phyloP scores from a whole-genome alignment of 2,797 vertebrate species.

The Neomorphus geoffroyi region DNA sequence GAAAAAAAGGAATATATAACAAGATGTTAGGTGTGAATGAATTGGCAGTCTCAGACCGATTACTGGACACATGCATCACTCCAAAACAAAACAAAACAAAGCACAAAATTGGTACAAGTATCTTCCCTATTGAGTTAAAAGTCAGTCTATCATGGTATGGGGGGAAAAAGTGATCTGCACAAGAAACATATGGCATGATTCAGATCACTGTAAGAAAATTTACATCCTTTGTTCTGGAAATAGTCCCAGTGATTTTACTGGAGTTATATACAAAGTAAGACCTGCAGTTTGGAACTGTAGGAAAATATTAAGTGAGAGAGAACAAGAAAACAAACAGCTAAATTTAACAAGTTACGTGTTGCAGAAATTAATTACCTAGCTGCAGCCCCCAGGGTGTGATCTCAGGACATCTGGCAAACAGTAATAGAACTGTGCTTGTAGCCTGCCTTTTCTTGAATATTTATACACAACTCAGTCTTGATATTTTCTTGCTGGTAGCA shows the following conservation, averaged over 20 bases:
- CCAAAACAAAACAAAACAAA: background rate
- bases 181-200: background rate
- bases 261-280: background rate
- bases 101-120: background rate
- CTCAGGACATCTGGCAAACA: constrained; percentile 26
- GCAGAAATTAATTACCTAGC: constrained; percentile 29
- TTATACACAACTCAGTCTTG: background rate
- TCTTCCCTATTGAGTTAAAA: background rate
- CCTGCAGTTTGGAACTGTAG: background rate
- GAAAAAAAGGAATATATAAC: no score
- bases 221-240: background rate
- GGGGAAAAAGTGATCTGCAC: background rate
- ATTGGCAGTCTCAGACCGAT: background rate
- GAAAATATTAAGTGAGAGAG: constrained; percentile 8
- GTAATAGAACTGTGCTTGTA: background rate
- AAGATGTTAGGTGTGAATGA: background rate
- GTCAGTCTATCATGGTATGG: background rate
- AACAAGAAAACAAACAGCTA: constrained; percentile 16
- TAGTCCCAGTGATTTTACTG: background rate
- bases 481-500: background rate
- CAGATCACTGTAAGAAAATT: background rate
- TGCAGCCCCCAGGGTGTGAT: background rate
- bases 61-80: background rate
- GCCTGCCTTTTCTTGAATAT: background rate
- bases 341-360: background rate